These are phyloP conservation scores for Cosmia trapezina DNA, from an alignment of 2,888 invertebrate species.

Conservation along the genomic window DNA sequence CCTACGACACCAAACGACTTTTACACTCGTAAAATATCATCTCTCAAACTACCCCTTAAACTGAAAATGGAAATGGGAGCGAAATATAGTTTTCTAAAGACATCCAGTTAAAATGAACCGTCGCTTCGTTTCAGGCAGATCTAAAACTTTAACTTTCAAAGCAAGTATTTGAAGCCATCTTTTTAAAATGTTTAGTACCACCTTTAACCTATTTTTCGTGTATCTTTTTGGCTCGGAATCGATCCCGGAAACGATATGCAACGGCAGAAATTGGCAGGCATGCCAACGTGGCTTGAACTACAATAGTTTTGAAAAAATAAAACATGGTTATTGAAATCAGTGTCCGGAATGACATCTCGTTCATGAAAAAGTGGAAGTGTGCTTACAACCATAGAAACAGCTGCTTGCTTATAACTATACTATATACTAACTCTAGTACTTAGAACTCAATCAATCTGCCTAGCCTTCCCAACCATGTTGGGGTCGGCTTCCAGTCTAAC, in stretches of 20 bases:
- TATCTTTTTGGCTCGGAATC: constrained; percentile 46
- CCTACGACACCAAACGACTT: constrained; percentile 2
- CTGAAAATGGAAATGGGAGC: constrained; percentile 10
- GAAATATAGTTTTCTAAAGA: constrained; percentile 35
- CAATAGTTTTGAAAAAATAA: constrained; percentile 23
- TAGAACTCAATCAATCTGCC: no score
- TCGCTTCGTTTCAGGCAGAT: background rate
- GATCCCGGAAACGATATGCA: constrained; percentile 47
- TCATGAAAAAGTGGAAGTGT: background rate
- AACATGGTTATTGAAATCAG: background rate
- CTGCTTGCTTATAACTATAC: no score
- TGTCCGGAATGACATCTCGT: background rate
- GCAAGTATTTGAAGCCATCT: constrained; percentile 14
- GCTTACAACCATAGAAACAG: background rate
- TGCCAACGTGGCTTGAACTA: constrained; percentile 27
- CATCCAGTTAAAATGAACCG: constrained; percentile 7
- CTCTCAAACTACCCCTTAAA: constrained; percentile 6
- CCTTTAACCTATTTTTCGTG: constrained; percentile 47
- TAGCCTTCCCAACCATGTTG: no score
- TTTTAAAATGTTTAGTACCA: constrained; percentile 38
- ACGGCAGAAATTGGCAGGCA: constrained; percentile 44
- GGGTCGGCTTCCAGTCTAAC: no score
- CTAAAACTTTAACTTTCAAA: constrained; percentile 15
- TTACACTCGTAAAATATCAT: background rate
- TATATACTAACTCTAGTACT: no score